Evolutionary conservation across 2,113 vertebrate genomes (phyloP).

Genomic region (Isurus oxyrinchus): DNA sequence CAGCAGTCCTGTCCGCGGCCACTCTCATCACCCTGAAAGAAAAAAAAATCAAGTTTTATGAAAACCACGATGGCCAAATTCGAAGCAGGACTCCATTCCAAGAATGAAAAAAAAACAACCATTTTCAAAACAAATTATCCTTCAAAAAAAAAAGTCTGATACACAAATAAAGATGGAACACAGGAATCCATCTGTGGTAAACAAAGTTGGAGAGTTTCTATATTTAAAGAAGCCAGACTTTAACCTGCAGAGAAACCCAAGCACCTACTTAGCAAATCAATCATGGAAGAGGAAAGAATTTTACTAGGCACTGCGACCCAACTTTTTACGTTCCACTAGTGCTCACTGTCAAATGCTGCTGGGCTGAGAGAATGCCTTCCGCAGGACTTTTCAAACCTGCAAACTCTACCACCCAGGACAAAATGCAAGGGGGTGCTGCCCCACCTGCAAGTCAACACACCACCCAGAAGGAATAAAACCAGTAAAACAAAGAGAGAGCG

Average conservation of each 20-base stretch:
- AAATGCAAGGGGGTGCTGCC: too few species aligned
- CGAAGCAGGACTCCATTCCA: neutral
- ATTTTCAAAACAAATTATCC: neutral
- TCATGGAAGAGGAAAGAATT: neutral
- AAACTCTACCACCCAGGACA: too few species aligned
- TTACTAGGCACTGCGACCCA: neutral
- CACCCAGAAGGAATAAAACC: too few species aligned
- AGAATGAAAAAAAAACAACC: neutral
- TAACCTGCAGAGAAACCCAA: neutral
- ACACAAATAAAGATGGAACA: neutral
- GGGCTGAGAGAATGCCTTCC: neutral
- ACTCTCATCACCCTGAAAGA: conserved; percentile 73
- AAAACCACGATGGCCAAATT: neutral
- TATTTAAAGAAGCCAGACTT: neutral
- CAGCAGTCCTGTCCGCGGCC: conserved; percentile 70
- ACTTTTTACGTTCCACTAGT: neutral
- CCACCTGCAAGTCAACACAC: too few species aligned
- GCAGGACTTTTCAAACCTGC: too few species aligned
- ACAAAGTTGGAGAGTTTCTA: neutral
- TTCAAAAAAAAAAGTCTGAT: neutral
- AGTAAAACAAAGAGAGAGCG: too few species aligned
- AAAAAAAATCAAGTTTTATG: neutral
- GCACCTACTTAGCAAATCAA: neutral
- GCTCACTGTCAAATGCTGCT: neutral
- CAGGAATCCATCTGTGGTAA: neutral